A percentile compares a stretch with the other conserved stretches of the same genome.
phyloP scores from a whole-genome alignment of 2,113 vertebrate genomes.

The Anguilla japonica region DNA sequence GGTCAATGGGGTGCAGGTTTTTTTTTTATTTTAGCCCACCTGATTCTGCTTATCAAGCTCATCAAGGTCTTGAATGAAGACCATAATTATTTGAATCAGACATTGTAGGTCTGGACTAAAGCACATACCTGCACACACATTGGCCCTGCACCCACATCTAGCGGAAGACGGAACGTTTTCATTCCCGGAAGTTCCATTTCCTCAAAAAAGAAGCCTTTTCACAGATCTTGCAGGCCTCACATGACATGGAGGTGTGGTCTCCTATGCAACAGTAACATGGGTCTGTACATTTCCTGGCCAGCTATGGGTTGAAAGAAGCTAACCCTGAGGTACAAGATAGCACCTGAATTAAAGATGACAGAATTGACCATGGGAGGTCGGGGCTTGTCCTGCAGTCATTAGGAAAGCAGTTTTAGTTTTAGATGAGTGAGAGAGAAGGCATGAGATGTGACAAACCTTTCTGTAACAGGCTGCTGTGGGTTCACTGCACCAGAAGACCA shows the following conservation, averaged over 20 bases:
- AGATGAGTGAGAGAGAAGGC: neutral
- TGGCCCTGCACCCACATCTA: too few relatives aligned
- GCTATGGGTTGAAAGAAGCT: neutral
- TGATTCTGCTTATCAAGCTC: too few relatives aligned
- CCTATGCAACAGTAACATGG: neutral
- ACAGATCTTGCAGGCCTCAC: neutral
- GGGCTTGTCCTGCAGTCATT: neutral
- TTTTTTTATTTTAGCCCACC: too few relatives aligned
- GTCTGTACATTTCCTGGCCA: neutral
- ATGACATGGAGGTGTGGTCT: neutral
- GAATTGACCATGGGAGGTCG: neutral
- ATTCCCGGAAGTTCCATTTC: neutral
- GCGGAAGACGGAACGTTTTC: neutral
- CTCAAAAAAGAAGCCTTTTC: neutral
- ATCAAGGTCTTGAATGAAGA: too few relatives aligned
- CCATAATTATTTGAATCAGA: too few relatives aligned
- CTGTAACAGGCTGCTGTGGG: neutral
- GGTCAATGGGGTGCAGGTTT: too few relatives aligned
- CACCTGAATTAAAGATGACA: constrained; percentile 1
- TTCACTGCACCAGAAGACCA: too few relatives aligned
- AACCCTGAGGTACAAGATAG: neutral
- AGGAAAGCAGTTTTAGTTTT: neutral
- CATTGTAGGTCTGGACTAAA: too few relatives aligned
- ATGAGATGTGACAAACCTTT: neutral
- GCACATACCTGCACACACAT: too few relatives aligned